phyloP scores from a whole-genome alignment of 2,888 invertebrate genomes.

The Leistus spinibarbis region DNA sequence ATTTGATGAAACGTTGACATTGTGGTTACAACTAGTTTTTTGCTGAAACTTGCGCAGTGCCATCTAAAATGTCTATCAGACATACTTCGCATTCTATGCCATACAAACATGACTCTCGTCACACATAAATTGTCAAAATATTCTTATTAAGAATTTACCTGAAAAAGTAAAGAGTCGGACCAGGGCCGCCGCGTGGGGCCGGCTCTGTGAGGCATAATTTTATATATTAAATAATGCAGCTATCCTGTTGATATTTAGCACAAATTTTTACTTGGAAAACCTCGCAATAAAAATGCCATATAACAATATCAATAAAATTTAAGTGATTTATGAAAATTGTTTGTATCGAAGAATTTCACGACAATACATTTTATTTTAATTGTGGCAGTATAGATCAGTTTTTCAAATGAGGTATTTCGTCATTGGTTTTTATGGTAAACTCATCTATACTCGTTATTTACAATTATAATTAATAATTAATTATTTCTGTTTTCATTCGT shows the following conservation, averaged over 20 bases:
- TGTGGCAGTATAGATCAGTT: not conserved
- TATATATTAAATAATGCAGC: not conserved
- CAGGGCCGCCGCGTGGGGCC: no score
- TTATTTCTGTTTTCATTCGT: slow-evolving; percentile 1
- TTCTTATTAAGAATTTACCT: no score
- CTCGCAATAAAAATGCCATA: not conserved
- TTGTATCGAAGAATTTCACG: not conserved
- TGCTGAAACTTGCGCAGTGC: no score
- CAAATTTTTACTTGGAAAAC: not conserved
- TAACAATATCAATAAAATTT: not conserved
- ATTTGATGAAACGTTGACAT: no score
- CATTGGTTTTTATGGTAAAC: slow-evolving; percentile 28
- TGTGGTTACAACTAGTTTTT: no score
- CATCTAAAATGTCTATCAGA: no score
- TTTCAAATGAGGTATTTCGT: slow-evolving; percentile 1
- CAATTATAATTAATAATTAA: slow-evolving; percentile 27
- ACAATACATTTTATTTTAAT: not conserved
- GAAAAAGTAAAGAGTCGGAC: no score
- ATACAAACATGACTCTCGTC: no score
- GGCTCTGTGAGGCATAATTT: not conserved
- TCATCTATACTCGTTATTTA: slow-evolving; percentile 23
- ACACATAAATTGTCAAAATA: no score
- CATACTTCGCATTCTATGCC: no score
- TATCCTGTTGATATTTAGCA: not conserved
- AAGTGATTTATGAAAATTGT: not conserved